A percentile compares a stretch with the other conserved stretches of the same genome.
These are phyloP conservation scores for Nannobrachium achirus DNA, from an alignment of 2,113 vertebrate genomes.

Conservation along the genomic window DNA sequence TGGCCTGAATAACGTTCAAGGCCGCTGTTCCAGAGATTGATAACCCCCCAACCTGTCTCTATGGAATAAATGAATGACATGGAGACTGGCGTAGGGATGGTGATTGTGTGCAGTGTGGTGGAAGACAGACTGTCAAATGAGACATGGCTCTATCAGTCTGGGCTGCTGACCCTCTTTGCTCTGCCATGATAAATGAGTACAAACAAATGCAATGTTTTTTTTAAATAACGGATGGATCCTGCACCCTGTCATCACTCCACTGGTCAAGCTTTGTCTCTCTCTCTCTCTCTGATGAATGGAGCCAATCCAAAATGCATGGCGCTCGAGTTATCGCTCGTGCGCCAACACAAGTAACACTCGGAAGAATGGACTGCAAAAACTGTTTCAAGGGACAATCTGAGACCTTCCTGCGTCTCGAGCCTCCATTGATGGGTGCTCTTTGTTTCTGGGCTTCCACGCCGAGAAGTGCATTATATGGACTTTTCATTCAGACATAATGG, in stretches of 20 bases:
- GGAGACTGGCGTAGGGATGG: slow-evolving; percentile 10
- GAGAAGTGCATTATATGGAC: slow-evolving; percentile 65
- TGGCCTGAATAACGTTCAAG: no score
- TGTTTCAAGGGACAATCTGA: slow-evolving; percentile 38
- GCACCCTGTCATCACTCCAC: slow-evolving; percentile 10
- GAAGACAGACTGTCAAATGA: slow-evolving; percentile 70
- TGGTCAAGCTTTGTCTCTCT: slow-evolving; percentile 21
- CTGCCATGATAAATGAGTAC: slow-evolving; percentile 48
- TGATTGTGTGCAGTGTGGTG: slow-evolving; percentile 64
- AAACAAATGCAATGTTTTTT: neutral
- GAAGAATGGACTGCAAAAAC: slow-evolving; percentile 39
- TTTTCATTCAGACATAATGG: slow-evolving; percentile 63
- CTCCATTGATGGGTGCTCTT: slow-evolving; percentile 48
- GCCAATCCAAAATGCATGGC: slow-evolving; percentile 21
- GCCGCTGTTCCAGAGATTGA: no score
- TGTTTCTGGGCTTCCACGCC: slow-evolving; percentile 51
- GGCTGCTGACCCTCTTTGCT: slow-evolving; percentile 47
- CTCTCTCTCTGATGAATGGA: slow-evolving; percentile 23
- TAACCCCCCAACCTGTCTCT: neutral
- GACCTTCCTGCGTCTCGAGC: slow-evolving; percentile 42
- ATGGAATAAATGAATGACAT: slow-evolving; percentile 19
- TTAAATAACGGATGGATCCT: slow-evolving; percentile 43
- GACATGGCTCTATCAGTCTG: slow-evolving; percentile 70
- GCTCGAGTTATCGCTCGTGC: slow-evolving; percentile 37
- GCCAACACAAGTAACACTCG: slow-evolving; percentile 23